Conservation (phyloP, 2,797 vertebrate genomes). For the Myiotriccus ornatus region DNA sequence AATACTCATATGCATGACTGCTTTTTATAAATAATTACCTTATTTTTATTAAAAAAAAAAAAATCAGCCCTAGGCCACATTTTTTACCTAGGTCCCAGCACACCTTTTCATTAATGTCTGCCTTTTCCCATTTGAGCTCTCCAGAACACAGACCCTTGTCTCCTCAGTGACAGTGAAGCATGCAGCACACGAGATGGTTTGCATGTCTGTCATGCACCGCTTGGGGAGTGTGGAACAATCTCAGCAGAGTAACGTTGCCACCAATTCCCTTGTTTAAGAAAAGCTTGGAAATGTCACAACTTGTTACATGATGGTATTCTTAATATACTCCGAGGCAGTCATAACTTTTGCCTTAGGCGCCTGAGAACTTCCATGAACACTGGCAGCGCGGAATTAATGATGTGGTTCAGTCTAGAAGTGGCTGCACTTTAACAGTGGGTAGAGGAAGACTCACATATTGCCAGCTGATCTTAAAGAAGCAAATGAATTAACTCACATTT, state of each 20-base stretch:
- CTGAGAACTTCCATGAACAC: neutral
- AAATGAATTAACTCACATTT: neutral
- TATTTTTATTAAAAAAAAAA: neutral
- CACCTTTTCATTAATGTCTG: fast-evolving
- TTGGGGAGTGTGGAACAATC: neutral
- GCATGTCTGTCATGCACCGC: fast-evolving
- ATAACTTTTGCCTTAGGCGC: slow-evolving; percentile 6
- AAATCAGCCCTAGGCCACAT: neutral
- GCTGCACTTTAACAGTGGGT: neutral
- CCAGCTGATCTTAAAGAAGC: neutral
- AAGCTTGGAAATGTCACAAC: neutral
- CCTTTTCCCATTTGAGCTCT: neutral
- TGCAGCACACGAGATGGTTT: fast-evolving
- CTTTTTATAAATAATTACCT: neutral
- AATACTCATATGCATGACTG: neutral
- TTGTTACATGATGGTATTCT: neutral
- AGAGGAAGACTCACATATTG: neutral
- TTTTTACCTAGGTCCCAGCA: neutral
- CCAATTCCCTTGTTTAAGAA: neutral
- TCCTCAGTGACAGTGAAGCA: neutral
- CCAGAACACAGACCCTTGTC: neutral
- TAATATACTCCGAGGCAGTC: neutral
- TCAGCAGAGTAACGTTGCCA: neutral
- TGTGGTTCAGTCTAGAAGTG: neutral
- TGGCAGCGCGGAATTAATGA: neutral